phyloP scores from a whole-genome alignment of 2,888 invertebrate genomes.

The Diaphora mendica region DNA sequence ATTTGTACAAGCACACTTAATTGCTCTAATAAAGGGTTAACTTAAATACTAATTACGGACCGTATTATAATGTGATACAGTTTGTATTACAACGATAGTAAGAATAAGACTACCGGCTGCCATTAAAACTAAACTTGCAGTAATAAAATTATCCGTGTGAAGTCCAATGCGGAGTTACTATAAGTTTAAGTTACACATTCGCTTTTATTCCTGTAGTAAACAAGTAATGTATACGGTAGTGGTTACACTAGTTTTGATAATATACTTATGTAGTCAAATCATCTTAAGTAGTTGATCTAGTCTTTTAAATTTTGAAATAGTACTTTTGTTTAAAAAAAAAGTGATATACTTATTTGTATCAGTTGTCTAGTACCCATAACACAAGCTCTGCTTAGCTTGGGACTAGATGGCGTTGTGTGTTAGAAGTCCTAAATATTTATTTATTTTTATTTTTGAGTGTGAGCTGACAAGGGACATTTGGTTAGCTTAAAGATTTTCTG shows the following conservation, averaged over 20 bases:
- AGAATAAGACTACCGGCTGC: constrained; percentile 55
- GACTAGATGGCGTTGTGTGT: too few species aligned
- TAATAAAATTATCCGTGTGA: constrained; percentile 64
- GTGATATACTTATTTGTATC: too few species aligned
- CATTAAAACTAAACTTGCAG: constrained; percentile 68
- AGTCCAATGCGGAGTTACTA: constrained; percentile 65
- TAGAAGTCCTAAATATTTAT: too few species aligned
- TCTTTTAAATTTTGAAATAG: constrained; percentile 10
- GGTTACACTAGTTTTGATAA: constrained; percentile 52
- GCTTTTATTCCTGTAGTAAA: constrained; percentile 40
- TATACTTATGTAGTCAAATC: constrained; percentile 29
- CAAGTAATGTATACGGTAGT: constrained; percentile 52
- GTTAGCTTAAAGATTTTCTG: neutral
- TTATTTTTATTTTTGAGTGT: too few species aligned
- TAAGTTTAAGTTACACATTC: constrained; percentile 47
- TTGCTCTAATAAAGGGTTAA: constrained; percentile 36
- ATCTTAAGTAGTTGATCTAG: constrained; percentile 41
- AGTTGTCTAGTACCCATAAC: too few species aligned
- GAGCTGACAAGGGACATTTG: neutral
- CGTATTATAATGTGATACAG: constrained; percentile 35
- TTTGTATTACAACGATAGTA: constrained; percentile 35
- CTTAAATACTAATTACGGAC: constrained; percentile 33
- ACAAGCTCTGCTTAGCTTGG: too few species aligned
- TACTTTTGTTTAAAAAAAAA: too few species aligned
- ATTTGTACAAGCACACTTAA: constrained; percentile 42